Evolutionary conservation across 2,888 invertebrate species (phyloP).

Genomic region (Aleiodes alternator): DNA sequence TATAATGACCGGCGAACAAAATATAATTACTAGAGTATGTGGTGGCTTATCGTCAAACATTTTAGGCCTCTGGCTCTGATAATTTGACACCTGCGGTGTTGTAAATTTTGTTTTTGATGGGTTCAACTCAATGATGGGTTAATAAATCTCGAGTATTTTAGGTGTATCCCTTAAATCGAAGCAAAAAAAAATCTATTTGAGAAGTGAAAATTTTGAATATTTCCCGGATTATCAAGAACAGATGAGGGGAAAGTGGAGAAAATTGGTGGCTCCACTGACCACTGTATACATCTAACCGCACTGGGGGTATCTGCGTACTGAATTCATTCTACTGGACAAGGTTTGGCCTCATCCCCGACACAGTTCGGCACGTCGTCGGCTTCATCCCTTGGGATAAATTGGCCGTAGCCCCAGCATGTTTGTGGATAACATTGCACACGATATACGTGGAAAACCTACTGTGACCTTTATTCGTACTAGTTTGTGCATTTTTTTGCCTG

Average conservation of each 20-base stretch:
- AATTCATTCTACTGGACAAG: conserved; percentile 73
- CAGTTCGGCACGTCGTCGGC: conserved; percentile 62
- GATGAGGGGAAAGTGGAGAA: conserved; percentile 49
- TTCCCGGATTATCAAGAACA: conserved; percentile 36
- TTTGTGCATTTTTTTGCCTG: conserved; percentile 14
- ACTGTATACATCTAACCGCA: conserved; percentile 56
- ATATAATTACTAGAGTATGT: conserved; percentile 63
- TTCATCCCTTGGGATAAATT: conserved; percentile 74
- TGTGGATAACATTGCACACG: conserved; percentile 72
- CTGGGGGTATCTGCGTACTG: conserved; percentile 63
- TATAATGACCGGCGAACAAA: conserved; percentile 64
- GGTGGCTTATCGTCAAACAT: conserved; percentile 66
- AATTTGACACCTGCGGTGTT: conserved; percentile 72
- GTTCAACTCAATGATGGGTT: conserved; percentile 67
- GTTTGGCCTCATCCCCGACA: conserved; percentile 59
- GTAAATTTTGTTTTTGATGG: conserved; percentile 68
- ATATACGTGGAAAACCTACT: conserved; percentile 55
- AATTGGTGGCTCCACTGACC: conserved; percentile 47
- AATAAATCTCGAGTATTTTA: conserved; percentile 69
- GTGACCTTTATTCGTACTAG: conserved; percentile 41
- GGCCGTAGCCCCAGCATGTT: conserved; percentile 71
- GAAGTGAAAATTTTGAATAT: neutral
- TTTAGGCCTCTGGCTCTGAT: conserved; percentile 58
- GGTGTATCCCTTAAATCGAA: conserved; percentile 51
- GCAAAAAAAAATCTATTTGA: neutral